Conservation (phyloP, 2,797 vertebrate species). For the Avahi laniger region DNA sequence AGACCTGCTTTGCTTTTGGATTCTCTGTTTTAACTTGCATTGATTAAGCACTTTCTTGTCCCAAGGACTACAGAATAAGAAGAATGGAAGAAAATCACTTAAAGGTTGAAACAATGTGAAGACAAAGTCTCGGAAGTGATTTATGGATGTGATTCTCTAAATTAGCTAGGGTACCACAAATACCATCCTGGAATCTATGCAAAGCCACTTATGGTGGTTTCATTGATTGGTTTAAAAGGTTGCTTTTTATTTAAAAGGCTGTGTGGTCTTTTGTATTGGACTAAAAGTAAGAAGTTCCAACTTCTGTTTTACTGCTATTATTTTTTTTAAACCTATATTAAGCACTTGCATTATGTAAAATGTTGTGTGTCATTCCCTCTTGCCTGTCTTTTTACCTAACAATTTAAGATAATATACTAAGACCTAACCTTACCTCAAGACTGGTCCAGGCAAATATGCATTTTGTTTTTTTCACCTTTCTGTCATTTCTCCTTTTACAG, state of each 20-base stretch:
- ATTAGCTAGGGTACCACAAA: conserved; percentile 26
- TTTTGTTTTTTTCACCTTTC: not conserved
- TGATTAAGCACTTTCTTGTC: conserved; percentile 4
- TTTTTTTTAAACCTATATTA: conserved; percentile 18
- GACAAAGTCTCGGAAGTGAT: conserved; percentile 39
- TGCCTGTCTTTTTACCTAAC: not conserved
- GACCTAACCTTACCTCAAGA: not conserved
- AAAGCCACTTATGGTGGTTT: conserved; percentile 56
- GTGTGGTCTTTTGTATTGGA: conserved; percentile 48
- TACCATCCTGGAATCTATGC: not conserved
- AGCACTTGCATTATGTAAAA: conserved; percentile 1
- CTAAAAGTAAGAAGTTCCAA: conserved; percentile 6
- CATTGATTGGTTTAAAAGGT: conserved; percentile 74
- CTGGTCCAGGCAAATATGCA: not conserved
- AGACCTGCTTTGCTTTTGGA: not conserved
- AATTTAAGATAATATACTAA: not conserved
- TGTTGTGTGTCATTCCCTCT: not conserved
- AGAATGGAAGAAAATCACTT: conserved; percentile 4
- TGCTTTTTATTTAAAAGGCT: conserved; percentile 70
- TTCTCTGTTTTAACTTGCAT: not conserved
- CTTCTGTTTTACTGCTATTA: conserved; percentile 19
- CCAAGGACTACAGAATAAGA: not conserved
- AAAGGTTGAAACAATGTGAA: not conserved
- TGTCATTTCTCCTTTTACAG: not conserved
- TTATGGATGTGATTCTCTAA: conserved; percentile 33